A percentile compares a stretch with the other conserved stretches of the same genome.
Conservation (phyloP, 2,113 vertebrate genomes). For the Ceyx melanurus region DNA sequence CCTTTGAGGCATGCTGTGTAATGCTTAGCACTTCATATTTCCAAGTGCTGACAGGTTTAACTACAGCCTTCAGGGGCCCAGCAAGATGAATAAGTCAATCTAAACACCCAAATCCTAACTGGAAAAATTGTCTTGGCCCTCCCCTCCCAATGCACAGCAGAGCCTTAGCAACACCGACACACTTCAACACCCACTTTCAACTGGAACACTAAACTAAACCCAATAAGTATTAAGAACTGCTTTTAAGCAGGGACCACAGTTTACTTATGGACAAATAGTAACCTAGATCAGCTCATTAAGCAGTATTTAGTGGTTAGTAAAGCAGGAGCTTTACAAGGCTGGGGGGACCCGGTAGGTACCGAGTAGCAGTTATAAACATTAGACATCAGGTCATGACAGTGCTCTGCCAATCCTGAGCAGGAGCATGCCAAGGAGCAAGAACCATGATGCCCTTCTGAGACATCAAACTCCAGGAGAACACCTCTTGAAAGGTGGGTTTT, state of each 20-base stretch:
- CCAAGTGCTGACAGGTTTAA: background rate
- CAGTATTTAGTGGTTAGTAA: background rate
- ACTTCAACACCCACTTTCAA: background rate
- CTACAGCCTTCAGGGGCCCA: background rate
- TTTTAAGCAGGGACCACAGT: background rate
- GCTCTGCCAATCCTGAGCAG: background rate
- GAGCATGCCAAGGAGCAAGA: rapidly evolving
- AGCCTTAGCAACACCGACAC: background rate
- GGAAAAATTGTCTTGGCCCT: background rate
- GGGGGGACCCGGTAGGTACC: rapidly evolving
- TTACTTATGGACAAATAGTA: background rate
- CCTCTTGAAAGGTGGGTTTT: background rate
- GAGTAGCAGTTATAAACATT: background rate
- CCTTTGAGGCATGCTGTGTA: background rate
- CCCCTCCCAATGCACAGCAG: background rate
- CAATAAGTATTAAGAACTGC: background rate
- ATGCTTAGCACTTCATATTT: slow-evolving; percentile 1
- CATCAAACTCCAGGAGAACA: background rate
- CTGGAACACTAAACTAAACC: background rate
- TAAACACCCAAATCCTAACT: background rate
- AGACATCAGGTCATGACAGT: background rate
- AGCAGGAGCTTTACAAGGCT: background rate
- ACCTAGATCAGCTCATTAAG: background rate
- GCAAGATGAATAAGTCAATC: background rate
- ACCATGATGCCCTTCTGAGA: background rate